phyloP scores from a whole-genome alignment of 2,888 invertebrate species.

The Hemaris fuciformis region DNA sequence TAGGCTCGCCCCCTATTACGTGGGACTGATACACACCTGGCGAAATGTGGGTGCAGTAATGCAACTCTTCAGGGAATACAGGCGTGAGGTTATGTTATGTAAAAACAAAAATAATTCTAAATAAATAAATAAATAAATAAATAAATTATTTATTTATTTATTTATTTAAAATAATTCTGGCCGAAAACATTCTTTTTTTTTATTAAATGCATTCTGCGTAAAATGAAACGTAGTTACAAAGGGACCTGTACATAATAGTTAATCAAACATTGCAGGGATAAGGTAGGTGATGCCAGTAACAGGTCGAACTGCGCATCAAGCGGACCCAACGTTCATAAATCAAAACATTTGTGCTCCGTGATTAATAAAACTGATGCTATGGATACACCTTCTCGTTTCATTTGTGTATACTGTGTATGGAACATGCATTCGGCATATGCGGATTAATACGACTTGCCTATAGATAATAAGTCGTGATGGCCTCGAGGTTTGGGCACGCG shows the following conservation, averaged over 20 bases:
- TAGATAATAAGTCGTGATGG: too few species aligned
- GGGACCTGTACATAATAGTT: neutral
- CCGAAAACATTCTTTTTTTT: neutral
- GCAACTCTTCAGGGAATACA: too few species aligned
- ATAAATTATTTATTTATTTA: too few species aligned
- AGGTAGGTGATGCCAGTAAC: conserved; percentile 2
- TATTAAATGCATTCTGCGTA: neutral
- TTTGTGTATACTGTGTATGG: neutral
- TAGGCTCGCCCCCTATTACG: too few species aligned
- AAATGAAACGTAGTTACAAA: neutral
- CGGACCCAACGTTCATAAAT: conserved; percentile 60
- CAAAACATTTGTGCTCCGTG: conserved; percentile 68
- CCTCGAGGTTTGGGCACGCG: too few species aligned
- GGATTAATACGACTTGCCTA: neutral
- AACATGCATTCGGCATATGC: neutral
- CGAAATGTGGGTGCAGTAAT: too few species aligned
- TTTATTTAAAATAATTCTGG: neutral
- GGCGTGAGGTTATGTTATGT: too few species aligned
- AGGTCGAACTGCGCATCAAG: conserved; percentile 30
- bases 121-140: too few species aligned
- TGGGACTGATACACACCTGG: too few species aligned
- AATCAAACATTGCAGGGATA: neutral
- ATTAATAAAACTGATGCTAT: conserved; percentile 66
- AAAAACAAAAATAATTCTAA: too few species aligned
- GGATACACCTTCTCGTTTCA: neutral